Percentiles rank a stretch among this genome's conserved stretches.
phyloP scores from a whole-genome alignment of 2,888 invertebrate genomes.

The Mesochorus sp. region DNA sequence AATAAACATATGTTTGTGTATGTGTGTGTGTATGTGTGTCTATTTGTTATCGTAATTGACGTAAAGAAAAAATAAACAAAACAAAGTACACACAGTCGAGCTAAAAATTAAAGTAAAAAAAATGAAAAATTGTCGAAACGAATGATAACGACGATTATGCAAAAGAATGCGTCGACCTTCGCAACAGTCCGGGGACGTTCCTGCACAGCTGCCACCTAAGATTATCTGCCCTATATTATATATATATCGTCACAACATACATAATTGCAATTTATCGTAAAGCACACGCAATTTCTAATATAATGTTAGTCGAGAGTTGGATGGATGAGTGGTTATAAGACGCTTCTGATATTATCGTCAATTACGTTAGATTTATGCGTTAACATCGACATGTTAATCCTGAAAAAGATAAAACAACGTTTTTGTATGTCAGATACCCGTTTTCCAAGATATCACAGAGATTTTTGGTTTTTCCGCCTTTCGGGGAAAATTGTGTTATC shows the following conservation, averaged over 20 bases:
- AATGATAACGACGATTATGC: not conserved
- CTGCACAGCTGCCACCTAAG: constrained; percentile 67
- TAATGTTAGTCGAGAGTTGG: constrained; percentile 80
- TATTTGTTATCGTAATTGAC: not conserved
- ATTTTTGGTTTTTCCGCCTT: constrained; percentile 17
- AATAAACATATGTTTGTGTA: too few species aligned
- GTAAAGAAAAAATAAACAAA: constrained; percentile 2
- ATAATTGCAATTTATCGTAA: constrained; percentile 39
- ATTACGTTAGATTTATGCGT: not conserved
- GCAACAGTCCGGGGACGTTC: not conserved
- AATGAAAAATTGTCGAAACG: not conserved
- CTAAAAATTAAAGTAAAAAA: not conserved
- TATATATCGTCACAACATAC: constrained; percentile 48
- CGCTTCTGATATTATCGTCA: constrained; percentile 46
- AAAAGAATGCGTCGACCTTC: not conserved
- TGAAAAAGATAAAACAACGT: constrained; percentile 46
- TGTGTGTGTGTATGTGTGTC: too few species aligned
- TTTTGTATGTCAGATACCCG: constrained; percentile 77
- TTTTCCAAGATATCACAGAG: constrained; percentile 38
- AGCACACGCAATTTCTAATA: constrained; percentile 61
- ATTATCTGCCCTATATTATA: constrained; percentile 49
- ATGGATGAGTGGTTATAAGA: constrained; percentile 82
- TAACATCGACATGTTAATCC: constrained; percentile 47
- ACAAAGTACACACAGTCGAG: not conserved
- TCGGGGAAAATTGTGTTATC: constrained; percentile 43